Evolutionary conservation across 2,797 vertebrate species (phyloP), one percentile per base, ranked within the genome.

Genomic region (Neoniphon sammara): DNA sequence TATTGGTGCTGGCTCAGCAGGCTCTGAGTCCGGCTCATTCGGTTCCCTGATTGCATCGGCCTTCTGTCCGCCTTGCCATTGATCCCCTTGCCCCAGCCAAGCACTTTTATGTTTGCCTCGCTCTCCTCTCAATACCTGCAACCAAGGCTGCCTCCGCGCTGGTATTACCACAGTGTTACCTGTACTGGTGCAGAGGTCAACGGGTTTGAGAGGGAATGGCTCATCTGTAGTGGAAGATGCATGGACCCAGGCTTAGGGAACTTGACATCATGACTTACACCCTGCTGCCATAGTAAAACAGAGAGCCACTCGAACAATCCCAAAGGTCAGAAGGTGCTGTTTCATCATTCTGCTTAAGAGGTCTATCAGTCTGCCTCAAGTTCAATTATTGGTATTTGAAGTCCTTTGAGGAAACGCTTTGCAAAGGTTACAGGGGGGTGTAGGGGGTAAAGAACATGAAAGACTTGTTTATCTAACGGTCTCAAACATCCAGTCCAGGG

Each of bases 1-100:
- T 70, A 31, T 7, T 27, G 79, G 71, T 89, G 93, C 94, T 94
- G 93, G 88, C 90, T 94, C 94, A 94, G 94, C 94, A 94, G 78
- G 79, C 86, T 88, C 76, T 7, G 68, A 89, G 85, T 80, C 78
- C 18, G 78, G 90, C 75, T 93, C 90, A 92, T 91, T 94, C 89
- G 56, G 78, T 85, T 86, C 84, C 79, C 89, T 94, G 93, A 94
- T 94, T 94, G 90, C 90, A 93, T 93, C 78, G 92, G 93, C 86
- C 87, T 92, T 91, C 92, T 94, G 93, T 94, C 93, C 85, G 73
- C 85, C 70, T 73, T 66, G 71, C 82, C 90, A 94, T 94, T 90
- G 94, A 94, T 94, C 92, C 91, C 82, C 73, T 55, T 66, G 84
- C 73, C 70, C 86, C 80, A 87, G 85, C 84, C 86, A 80, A 90